Percentiles rank a stretch among this genome's conserved stretches.
Conservation (phyloP, 37 sponge, comb jelly and placozoan genomes). For the Geodia barretti region DNA sequence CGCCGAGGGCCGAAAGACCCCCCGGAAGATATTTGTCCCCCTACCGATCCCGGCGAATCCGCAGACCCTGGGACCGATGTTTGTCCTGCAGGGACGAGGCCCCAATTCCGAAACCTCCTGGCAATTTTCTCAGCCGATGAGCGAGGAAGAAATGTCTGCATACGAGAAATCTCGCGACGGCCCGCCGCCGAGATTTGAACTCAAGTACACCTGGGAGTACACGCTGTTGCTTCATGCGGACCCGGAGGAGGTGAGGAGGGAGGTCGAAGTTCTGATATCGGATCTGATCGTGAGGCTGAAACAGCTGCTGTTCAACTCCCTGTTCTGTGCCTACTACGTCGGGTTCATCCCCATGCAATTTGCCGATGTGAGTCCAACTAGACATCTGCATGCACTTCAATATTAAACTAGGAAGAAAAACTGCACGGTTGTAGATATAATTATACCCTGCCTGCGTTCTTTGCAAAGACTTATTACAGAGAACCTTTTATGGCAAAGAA, state of each 20-base stretch:
- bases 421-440: background rate
- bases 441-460: background rate
- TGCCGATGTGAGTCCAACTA: conserved; percentile 79
- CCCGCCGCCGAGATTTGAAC: background rate
- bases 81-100: background rate
- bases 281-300: conserved; percentile 74
- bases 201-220: conserved; percentile 26
- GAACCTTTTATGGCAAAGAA: too few species aligned
- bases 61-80: background rate
- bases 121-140: background rate
- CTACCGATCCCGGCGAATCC: background rate
- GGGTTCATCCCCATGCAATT: conserved; percentile 81
- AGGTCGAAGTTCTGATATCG: conserved; percentile 64
- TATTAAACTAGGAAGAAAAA: too few species aligned
- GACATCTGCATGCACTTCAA: too few species aligned
- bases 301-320: conserved; percentile 80
- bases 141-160: background rate
- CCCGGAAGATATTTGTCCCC: background rate
- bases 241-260: conserved; percentile 63
- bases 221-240: conserved; percentile 40
- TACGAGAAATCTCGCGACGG: background rate
- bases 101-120: background rate
- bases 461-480: conserved; percentile 20
- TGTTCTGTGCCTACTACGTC: conserved; percentile 84
- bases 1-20: background rate